These are phyloP conservation scores for Drosophila nigricruria DNA, from an alignment of 2,888 invertebrate genomes.

Conservation along the genomic window DNA sequence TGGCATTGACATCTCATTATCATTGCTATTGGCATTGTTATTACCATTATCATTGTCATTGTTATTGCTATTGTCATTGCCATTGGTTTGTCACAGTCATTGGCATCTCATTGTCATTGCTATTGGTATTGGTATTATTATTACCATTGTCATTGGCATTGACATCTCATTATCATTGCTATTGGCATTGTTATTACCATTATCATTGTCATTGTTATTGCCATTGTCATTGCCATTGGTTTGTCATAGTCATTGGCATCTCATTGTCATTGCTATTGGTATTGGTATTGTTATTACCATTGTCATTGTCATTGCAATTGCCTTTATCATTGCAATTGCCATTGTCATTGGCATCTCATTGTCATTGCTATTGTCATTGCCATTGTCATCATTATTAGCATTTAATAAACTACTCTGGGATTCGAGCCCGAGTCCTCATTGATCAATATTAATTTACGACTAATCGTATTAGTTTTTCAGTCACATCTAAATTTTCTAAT, in stretches of 20 bases:
- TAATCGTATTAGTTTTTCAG: background rate
- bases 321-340: background rate
- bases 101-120: background rate
- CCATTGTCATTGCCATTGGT: background rate
- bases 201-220: background rate
- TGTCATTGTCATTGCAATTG: background rate
- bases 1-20: background rate
- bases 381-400: background rate
- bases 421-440: background rate
- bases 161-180: background rate
- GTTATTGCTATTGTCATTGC: background rate
- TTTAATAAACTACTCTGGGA: background rate
- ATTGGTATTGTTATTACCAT: background rate
- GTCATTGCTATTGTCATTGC: background rate
- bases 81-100: background rate
- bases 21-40: background rate
- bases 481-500: background rate
- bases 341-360: background rate
- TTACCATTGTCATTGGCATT: background rate
- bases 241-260: background rate
- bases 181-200: background rate
- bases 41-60: background rate
- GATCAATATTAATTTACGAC: background rate
- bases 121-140: background rate
- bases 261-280: background rate